These are phyloP conservation scores for Scolopax bukidnonensis DNA, from an alignment of 2,797 vertebrate species.

Conservation along the genomic window DNA sequence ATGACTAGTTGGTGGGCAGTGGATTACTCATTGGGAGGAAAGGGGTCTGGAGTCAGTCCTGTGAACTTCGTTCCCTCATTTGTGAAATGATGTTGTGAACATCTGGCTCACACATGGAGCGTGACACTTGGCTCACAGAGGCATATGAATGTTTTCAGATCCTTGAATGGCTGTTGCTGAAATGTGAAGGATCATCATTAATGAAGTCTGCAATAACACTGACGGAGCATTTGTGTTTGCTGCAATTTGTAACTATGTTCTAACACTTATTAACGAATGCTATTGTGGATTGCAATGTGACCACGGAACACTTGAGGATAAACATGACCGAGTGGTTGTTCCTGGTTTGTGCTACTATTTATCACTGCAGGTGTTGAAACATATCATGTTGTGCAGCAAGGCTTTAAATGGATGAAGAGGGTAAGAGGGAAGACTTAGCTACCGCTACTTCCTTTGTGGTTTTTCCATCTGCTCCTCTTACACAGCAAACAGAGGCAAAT, in stretches of 20 bases:
- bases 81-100: constrained; percentile 43
- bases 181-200: constrained; percentile 63
- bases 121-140: constrained; percentile 49
- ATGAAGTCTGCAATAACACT: constrained; percentile 65
- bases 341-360: constrained; percentile 41
- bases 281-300: constrained; percentile 26
- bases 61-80: constrained; percentile 41
- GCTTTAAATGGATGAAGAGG: constrained; percentile 9
- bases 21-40: constrained; percentile 46
- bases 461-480: constrained; percentile 22
- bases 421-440: neutral
- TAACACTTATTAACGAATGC: constrained; percentile 55
- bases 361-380: constrained; percentile 67
- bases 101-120: constrained; percentile 68
- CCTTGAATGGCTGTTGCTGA: constrained; percentile 65
- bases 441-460: neutral
- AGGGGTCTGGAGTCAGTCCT: constrained; percentile 62
- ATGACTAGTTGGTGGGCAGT: constrained; percentile 53
- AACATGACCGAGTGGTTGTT: constrained; percentile 20
- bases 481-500: neutral
- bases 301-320: constrained; percentile 56
- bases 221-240: constrained; percentile 47
- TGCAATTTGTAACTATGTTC: constrained; percentile 67
- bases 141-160: constrained; percentile 63
- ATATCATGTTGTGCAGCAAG: constrained; percentile 13